Conservation (phyloP, 2,797 vertebrate species). For the Ambastaia sidthimunki region DNA sequence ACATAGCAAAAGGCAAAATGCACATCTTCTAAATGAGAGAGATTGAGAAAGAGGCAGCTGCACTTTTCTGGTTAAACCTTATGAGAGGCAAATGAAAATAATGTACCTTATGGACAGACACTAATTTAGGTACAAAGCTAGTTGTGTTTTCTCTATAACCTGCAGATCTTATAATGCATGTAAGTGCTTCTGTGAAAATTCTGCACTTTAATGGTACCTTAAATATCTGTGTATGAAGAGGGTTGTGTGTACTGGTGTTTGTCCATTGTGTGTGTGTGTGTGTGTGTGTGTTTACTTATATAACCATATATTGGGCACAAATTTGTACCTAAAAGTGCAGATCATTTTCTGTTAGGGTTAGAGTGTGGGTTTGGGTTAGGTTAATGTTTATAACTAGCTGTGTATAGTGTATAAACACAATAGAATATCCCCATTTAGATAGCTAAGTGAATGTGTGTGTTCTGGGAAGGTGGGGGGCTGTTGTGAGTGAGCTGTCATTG, state of each 20-base stretch:
- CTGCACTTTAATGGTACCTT: neutral
- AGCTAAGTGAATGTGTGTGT: constrained; percentile 10
- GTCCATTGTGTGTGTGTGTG: constrained; percentile 13
- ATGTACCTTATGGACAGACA: neutral
- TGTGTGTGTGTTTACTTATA: constrained; percentile 15
- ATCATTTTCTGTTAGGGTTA: too few species aligned
- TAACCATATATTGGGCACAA: too few species aligned
- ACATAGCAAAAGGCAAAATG: neutral
- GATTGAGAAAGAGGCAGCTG: neutral
- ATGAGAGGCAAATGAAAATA: neutral
- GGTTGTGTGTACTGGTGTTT: neutral
- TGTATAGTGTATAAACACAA: too few species aligned
- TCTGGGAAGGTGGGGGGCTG: constrained; percentile 1
- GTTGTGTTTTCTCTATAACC: neutral
- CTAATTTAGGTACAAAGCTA: neutral
- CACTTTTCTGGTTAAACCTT: neutral
- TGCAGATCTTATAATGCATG: neutral
- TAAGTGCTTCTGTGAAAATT: neutral
- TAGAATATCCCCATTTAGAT: too few species aligned
- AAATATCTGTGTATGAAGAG: neutral
- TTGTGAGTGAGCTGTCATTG: constrained; percentile 70
- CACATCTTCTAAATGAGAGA: neutral
- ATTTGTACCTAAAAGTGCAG: too few species aligned
- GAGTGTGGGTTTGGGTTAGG: too few species aligned
- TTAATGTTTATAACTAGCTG: too few species aligned